Evolutionary conservation across 2,888 invertebrate species (phyloP), one percentile per base, ranked within the genome.

Genomic region (Hoplodrina blanda): DNA sequence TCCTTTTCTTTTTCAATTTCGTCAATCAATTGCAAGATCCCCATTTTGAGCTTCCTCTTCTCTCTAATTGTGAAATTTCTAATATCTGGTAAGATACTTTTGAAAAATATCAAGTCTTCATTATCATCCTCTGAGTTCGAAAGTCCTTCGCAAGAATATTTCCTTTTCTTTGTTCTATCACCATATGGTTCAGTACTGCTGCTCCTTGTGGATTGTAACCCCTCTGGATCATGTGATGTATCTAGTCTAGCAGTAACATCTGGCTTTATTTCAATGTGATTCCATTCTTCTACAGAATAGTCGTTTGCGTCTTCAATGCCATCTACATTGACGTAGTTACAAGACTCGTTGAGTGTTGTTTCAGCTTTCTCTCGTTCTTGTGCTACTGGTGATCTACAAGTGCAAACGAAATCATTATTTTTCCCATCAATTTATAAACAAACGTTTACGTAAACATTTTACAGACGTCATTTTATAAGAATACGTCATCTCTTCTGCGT

Each of bases 31-130:
- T 95, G 90, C 30, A 96, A 87, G 66, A 96, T 91, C 10, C 95
- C 95, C 78, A 96, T 96, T 90, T 96, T 96, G 1, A 96, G 91
- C 84, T 94, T 95, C 15, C 96, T 90, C 68, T 96, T 96, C 75
- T 96, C 96, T 66, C 93, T 91, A 5, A 92, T 90, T n/a, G 93
- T 94, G 79, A 96, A 91, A 25, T 90, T 87, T 44, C 91, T 92
- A 61, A 96, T 94, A 81, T 96, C 96, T 13, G 96, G 96, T 52
- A 96, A 79, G 62, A 96, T 92, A 86, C 96, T 96, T 80, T 92
- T 93, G 61, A 96, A 96, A 87, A 96, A 96, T 69, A 94, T 93
- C 88, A 92, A 77, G 65, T 93, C 92, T 64, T 91, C 88, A 76
- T 84, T 86, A 13, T 89, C 87, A 15, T 88, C 87, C 5, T 81